These are phyloP conservation scores for Sinocyclocheilus grahami DNA, from an alignment of 2,113 vertebrate genomes.

Conservation along the genomic window DNA sequence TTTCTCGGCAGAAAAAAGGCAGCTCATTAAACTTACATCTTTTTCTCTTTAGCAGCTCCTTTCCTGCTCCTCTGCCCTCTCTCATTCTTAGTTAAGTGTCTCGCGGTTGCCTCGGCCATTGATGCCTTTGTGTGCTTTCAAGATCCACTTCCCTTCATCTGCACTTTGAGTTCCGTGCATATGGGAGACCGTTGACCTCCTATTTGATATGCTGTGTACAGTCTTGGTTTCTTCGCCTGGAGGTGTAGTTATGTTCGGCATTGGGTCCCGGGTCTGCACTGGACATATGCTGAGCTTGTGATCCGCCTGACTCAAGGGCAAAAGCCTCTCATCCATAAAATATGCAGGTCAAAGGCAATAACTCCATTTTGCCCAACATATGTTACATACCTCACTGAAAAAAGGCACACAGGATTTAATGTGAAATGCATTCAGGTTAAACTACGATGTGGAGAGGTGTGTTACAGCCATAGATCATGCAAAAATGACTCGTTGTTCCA, in stretches of 20 bases:
- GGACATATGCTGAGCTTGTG: conserved; percentile 60
- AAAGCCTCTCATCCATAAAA: conserved; percentile 56
- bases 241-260: conserved; percentile 48
- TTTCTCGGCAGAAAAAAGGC: conserved; percentile 30
- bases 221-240: conserved; percentile 34
- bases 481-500: neutral
- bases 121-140: conserved; percentile 25
- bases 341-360: conserved; percentile 55
- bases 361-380: conserved; percentile 38
- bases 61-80: neutral
- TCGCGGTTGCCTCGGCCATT: neutral
- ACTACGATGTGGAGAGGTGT: neutral
- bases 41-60: conserved; percentile 12
- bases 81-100: conserved; percentile 29
- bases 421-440: neutral
- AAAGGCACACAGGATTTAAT: neutral
- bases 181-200: conserved; percentile 34
- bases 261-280: conserved; percentile 43
- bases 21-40: conserved; percentile 36
- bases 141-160: conserved; percentile 25
- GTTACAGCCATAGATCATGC: neutral
- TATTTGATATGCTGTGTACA: conserved; percentile 33
- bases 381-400: conserved; percentile 43
- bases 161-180: conserved; percentile 39
- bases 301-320: conserved; percentile 54